These are phyloP conservation scores for Ascidia mentula DNA, from an alignment of 23 tunicate species.

Conservation along the genomic window DNA sequence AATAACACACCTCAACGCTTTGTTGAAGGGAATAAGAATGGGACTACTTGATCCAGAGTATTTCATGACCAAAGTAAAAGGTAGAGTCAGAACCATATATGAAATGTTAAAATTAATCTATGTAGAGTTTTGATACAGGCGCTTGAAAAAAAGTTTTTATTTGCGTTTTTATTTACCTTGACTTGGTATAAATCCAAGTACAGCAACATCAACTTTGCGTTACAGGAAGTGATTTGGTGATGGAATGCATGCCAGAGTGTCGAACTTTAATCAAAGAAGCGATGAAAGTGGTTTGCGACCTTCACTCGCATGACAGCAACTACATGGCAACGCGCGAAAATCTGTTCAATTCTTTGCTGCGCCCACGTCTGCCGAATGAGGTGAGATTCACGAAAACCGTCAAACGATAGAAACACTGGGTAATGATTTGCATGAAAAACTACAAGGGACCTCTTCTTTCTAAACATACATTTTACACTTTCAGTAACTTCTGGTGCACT, in stretches of 20 bases:
- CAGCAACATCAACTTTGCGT: no score
- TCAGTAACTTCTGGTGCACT: no score
- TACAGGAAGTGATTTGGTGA: constrained; percentile 59
- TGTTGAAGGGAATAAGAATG: constrained; percentile 55
- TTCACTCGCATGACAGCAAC: constrained; percentile 50
- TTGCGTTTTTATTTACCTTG: no score
- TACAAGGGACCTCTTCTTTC: no score
- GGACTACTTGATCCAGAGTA: constrained; percentile 90
- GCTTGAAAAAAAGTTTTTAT: no score
- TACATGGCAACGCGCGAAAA: constrained; percentile 20
- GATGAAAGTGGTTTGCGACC: constrained; percentile 87
- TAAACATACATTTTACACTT: no score
- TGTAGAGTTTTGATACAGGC: no score
- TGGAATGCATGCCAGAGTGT: constrained; percentile 73
- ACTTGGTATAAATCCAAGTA: no score
- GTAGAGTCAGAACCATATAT: no score
- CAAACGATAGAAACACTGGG: no score
- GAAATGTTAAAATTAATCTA: no score
- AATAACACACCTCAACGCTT: constrained; percentile 26
- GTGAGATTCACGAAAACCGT: constrained; percentile 10
- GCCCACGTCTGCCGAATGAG: constrained; percentile 84
- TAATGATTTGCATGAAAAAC: no score
- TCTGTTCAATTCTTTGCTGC: constrained; percentile 35
- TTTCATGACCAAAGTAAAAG: constrained; percentile 93
- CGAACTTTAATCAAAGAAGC: constrained; percentile 64